Conservation (phyloP, 2,113 vertebrate species). For the Equus quagga region DNA sequence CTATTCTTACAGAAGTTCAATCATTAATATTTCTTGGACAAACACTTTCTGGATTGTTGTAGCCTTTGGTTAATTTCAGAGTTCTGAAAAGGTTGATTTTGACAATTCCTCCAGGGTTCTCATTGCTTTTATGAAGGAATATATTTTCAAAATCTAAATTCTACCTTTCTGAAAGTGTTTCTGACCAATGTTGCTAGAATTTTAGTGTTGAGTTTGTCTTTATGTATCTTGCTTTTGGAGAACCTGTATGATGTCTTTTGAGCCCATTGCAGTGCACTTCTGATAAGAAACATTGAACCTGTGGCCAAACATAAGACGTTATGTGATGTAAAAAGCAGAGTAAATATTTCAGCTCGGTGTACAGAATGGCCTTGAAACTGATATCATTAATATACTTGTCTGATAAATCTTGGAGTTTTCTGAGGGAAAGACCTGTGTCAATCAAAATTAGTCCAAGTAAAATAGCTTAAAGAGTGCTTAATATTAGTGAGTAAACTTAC, state of each 20-base stretch:
- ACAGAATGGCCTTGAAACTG: not conserved
- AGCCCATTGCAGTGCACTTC: not conserved
- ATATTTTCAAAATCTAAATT: not conserved
- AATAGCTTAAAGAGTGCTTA: not conserved
- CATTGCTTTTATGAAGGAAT: not conserved
- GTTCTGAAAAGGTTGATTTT: not conserved
- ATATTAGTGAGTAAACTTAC: not conserved
- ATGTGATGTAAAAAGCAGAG: not conserved
- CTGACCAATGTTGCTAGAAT: not conserved
- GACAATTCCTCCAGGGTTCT: not conserved
- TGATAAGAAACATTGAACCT: not conserved
- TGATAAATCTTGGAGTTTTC: not conserved
- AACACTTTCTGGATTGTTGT: not conserved
- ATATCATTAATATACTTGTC: not conserved
- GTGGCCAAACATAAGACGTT: not conserved
- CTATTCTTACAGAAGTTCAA: not conserved
- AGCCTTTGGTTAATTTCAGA: not conserved
- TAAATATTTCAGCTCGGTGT: not conserved
- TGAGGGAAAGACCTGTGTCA: not conserved
- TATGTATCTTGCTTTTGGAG: not conserved
- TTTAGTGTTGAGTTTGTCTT: not conserved
- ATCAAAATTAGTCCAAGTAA: not conserved
- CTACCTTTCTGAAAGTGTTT: not conserved
- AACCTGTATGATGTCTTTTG: not conserved
- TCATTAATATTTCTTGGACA: not conserved